phyloP scores from a whole-genome alignment of 2,113 vertebrate species.

The Rhombomys opimus region DNA sequence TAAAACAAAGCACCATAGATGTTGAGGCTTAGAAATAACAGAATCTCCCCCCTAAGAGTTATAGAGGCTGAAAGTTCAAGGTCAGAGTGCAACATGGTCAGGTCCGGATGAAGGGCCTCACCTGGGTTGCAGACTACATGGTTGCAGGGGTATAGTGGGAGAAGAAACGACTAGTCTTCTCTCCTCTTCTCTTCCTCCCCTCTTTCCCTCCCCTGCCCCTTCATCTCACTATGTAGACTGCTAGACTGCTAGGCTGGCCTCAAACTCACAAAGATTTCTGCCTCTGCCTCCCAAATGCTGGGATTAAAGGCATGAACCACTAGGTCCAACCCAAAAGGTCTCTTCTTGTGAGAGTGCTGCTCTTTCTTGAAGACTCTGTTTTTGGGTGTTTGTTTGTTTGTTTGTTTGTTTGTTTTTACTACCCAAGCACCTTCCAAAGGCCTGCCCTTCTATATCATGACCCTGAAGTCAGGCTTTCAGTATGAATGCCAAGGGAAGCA shows the following conservation, averaged over 20 bases:
- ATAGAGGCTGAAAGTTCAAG: neutral
- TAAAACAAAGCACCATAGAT: neutral
- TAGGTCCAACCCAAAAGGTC: neutral
- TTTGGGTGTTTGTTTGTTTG: too few species aligned
- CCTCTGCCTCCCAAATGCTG: neutral
- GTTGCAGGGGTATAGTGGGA: neutral
- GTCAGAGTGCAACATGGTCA: neutral
- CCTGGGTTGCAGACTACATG: neutral
- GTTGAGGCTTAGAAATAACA: neutral
- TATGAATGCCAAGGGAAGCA: neutral
- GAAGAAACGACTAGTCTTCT: neutral
- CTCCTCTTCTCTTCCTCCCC: fast-evolving
- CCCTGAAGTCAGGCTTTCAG: neutral
- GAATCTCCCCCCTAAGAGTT: neutral
- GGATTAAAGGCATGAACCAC: neutral
- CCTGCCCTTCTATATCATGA: neutral
- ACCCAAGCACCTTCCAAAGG: neutral
- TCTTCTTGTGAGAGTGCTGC: neutral
- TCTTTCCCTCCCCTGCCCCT: fast-evolving
- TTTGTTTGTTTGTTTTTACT: too few species aligned
- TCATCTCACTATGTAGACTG: neutral
- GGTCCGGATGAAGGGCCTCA: neutral
- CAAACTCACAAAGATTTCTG: neutral
- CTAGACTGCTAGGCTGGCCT: neutral
- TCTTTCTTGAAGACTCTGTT: neutral